Percentiles rank a stretch among this genome's conserved stretches.
phyloP scores from a whole-genome alignment of 2,888 invertebrate species.

The Drosophila melanocephala region DNA sequence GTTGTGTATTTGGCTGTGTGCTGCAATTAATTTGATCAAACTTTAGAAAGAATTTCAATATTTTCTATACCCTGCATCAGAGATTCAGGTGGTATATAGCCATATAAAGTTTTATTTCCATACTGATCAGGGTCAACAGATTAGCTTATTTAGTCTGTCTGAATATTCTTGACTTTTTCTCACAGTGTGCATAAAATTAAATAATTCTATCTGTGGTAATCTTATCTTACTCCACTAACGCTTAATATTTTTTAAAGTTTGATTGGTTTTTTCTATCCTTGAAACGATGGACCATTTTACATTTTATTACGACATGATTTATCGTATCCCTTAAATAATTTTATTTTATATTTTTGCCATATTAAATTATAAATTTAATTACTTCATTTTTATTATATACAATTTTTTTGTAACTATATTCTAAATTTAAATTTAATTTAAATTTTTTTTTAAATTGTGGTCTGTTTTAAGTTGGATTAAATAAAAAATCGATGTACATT shows the following conservation, averaged over 20 bases:
- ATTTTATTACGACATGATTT: too few species aligned
- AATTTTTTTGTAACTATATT: background rate
- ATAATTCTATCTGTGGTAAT: background rate
- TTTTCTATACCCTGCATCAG: background rate
- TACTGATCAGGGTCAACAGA: background rate
- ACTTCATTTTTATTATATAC: background rate
- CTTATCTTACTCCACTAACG: background rate
- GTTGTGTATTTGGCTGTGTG: slow-evolving; percentile 18
- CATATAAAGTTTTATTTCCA: background rate
- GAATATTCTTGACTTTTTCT: background rate
- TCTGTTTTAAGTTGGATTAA: background rate
- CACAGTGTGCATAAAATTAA: background rate
- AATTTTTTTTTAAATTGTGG: background rate
- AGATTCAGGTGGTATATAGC: background rate
- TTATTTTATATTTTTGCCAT: background rate
- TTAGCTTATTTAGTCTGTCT: background rate
- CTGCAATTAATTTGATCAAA: slow-evolving; percentile 55
- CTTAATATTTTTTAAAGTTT: background rate
- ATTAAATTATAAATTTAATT: background rate
- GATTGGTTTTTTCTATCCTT: background rate
- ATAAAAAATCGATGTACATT: background rate
- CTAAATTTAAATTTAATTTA: background rate
- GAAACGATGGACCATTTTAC: background rate
- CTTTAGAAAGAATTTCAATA: slow-evolving; percentile 30
- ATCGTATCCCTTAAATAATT: too few species aligned